phyloP scores from a whole-genome alignment of 35 echinoderm and acorn worm genomes.

The Stichopus chloronotus region DNA sequence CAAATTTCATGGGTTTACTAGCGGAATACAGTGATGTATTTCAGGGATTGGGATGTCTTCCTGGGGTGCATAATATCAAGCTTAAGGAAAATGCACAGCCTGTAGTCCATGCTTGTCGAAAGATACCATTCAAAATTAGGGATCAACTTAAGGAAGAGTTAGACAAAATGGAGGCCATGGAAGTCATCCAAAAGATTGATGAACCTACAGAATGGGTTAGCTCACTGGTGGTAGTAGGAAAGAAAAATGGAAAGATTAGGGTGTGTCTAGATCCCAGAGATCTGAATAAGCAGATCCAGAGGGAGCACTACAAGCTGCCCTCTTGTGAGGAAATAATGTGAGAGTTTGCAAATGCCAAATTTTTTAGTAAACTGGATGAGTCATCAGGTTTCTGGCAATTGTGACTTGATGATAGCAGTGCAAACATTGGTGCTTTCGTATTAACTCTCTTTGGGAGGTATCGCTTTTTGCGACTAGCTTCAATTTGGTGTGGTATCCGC shows the following conservation, averaged over 20 bases:
- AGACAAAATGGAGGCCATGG: conserved; percentile 43
- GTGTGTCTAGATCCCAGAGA: conserved; percentile 70
- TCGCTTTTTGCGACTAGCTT: conserved; percentile 9
- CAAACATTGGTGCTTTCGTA: not conserved
- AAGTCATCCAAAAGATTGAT: conserved; percentile 39
- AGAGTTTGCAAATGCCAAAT: conserved; percentile 4
- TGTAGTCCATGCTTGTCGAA: conserved; percentile 52
- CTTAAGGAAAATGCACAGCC: conserved; percentile 52
- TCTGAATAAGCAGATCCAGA: conserved; percentile 61
- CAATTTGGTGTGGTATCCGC: conserved; percentile 51
- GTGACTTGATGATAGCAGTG: not conserved
- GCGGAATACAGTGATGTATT: conserved; percentile 45
- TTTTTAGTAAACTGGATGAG: not conserved
- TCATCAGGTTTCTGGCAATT: conserved; percentile 18
- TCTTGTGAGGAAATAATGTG: conserved; percentile 42
- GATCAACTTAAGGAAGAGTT: conserved; percentile 62
- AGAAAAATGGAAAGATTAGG: conserved; percentile 58
- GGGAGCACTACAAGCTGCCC: conserved; percentile 63
- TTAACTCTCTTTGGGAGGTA: conserved; percentile 6
- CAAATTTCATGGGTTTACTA: not conserved
- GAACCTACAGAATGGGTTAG: conserved; percentile 68
- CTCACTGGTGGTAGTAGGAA: conserved; percentile 43
- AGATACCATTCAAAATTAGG: conserved; percentile 61
- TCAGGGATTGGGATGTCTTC: conserved; percentile 56
- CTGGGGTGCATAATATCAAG: conserved; percentile 22